phyloP scores from a whole-genome alignment of 2,888 invertebrate genomes.

The Drosophila lutescens region DNA sequence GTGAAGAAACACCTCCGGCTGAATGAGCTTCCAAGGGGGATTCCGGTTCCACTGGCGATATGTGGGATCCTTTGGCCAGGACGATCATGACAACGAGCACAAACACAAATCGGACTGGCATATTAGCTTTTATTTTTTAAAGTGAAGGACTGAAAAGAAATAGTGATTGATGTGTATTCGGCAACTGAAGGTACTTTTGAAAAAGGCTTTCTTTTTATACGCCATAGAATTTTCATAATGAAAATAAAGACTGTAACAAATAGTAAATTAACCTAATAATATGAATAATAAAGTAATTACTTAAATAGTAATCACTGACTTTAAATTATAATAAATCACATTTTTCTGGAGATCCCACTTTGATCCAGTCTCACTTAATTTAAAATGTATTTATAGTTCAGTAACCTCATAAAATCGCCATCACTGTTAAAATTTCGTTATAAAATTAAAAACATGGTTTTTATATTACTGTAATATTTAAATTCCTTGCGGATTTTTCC shows the following conservation, averaged over 20 bases:
- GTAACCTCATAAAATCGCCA: not conserved
- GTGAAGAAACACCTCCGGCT: not conserved
- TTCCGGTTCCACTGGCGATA: not conserved
- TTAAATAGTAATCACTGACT: not conserved
- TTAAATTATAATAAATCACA: not conserved
- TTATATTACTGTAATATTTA: no score
- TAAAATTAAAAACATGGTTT: not conserved
- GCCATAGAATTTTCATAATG: not conserved
- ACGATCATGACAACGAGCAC: not conserved
- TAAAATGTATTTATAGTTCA: not conserved
- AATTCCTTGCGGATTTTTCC: no score
- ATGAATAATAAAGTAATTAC: slow-evolving; percentile 2
- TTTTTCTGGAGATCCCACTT: slow-evolving; percentile 11
- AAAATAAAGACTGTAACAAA: not conserved
- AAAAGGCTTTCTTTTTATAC: not conserved
- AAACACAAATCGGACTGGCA: not conserved
- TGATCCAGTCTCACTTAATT: not conserved
- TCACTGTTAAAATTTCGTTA: not conserved
- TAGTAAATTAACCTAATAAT: not conserved
- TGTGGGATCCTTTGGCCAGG: slow-evolving; percentile 1
- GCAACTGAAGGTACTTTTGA: not conserved
- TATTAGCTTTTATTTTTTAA: not conserved
- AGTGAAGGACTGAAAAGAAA: not conserved
- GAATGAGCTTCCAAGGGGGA: not conserved
- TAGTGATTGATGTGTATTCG: not conserved